phyloP scores from a whole-genome alignment of 2,888 invertebrate genomes.

The Thysanoteuthis rhombus region DNA sequence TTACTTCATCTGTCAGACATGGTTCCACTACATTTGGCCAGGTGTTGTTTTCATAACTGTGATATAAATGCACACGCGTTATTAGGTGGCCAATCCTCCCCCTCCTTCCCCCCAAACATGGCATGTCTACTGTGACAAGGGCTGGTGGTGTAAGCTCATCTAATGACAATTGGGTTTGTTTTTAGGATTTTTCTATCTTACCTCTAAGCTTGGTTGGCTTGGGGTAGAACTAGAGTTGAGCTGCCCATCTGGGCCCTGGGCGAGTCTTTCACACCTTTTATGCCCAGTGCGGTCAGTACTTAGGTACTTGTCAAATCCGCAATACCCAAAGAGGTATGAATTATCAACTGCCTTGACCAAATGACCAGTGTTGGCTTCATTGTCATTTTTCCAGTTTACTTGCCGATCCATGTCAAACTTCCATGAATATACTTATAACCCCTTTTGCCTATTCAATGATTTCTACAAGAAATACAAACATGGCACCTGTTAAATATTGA shows the following conservation, averaged over 20 bases:
- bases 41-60: conserved; percentile 12
- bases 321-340: not conserved
- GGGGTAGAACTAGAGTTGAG: not conserved
- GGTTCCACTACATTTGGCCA: conserved; percentile 12
- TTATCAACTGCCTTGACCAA: conserved; percentile 12
- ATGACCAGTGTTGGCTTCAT: not conserved
- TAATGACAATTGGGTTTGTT: not conserved
- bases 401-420: not conserved
- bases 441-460: not conserved
- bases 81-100: not conserved
- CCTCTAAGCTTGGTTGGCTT: not conserved
- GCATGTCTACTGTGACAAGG: not conserved
- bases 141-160: conserved; percentile 12
- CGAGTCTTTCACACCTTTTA: not conserved
- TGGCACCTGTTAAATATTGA: not conserved
- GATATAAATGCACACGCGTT: conserved; percentile 12
- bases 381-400: not conserved
- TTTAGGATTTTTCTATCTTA: not conserved
- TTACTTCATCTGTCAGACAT: conserved; percentile 1
- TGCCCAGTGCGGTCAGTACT: not conserved
- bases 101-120: not conserved
- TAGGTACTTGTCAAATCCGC: not conserved
- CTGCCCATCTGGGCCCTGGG: too few species aligned
- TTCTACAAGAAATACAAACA: not conserved
- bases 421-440: not conserved